Base-by-base conservation (phyloP, 2,797 vertebrate genomes). In the Pipistrellus pipistrellus region DNA sequence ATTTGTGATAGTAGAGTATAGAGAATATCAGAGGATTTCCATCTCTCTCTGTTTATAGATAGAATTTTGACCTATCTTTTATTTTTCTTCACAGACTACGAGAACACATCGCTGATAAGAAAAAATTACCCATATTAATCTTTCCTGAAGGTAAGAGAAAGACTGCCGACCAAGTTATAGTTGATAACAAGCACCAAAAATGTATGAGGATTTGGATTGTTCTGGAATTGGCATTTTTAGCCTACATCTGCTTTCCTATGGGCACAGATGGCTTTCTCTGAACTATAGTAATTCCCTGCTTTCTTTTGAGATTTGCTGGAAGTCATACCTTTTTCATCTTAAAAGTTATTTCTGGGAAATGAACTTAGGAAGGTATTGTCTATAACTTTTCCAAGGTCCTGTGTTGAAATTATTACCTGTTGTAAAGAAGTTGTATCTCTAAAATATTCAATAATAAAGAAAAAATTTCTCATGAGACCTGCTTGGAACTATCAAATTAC, bases 111-210 rank as follows among this genome's bases (percentile, higher is more conserved):
- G 98, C 98, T 0, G 99, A 99, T 83, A 99, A 98, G 98, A 99
- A 97, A 97, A 99, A 99, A 97, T 98, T 99, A 69, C 99, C 99
- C 1, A 99, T 99, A 95, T 97, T 99, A 95, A 99, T 99, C 92
- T 99, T 99, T 96, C 99, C 99, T 90, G 99, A 99, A 99, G 99
- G 99, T 99, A 98, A 98, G 97, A 88, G 20, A 38, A 59, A 35
- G 20, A 38, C 41, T 85, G 57, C 21, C 7, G 66, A n/a, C 35
- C 4, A 32, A 20, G 6, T 27, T 38, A 1, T 12, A 11, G n/a
- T 23, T 68, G 64, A 32, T 35, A 32, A 38, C 38, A 35, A 66
- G 8, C 38, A 32, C 3, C 30, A 18, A 21, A 30, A 88, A 14
- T 21, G 1, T n/a, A 0, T 66, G 66, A 86, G 35, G 57, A 71